These are phyloP conservation scores for Cyclophora punctaria DNA, from an alignment of 2,888 invertebrate genomes.

Conservation along the genomic window DNA sequence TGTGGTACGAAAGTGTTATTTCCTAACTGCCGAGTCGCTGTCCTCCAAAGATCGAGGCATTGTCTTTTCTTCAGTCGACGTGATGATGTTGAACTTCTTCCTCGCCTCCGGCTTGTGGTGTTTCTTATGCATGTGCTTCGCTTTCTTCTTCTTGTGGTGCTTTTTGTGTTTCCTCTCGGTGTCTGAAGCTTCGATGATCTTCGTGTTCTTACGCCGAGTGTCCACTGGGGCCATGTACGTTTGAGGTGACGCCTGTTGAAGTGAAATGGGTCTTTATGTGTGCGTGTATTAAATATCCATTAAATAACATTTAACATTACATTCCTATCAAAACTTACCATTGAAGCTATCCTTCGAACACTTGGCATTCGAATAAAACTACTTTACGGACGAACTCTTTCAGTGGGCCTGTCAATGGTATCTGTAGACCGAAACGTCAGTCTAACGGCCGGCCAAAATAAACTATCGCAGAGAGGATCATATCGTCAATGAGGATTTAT, in stretches of 20 bases:
- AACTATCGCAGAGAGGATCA: too few relatives aligned
- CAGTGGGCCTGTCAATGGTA: too few relatives aligned
- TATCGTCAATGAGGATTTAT: too few relatives aligned
- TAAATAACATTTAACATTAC: neutral
- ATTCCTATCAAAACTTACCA: too few relatives aligned
- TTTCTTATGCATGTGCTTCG: conserved; percentile 37
- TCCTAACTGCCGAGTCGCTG: conserved; percentile 25
- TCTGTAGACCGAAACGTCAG: too few relatives aligned
- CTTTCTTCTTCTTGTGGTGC: conserved; percentile 46
- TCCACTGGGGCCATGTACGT: conserved; percentile 62
- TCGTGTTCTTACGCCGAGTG: conserved; percentile 23
- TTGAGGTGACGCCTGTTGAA: conserved; percentile 38
- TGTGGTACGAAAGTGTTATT: neutral
- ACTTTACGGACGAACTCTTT: too few relatives aligned
- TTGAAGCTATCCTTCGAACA: too few relatives aligned
- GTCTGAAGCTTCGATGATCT: conserved; percentile 17
- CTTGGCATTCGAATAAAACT: too few relatives aligned
- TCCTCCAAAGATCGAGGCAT: conserved; percentile 43
- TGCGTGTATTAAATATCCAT: neutral
- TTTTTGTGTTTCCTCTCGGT: conserved; percentile 42
- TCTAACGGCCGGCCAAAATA: too few relatives aligned
- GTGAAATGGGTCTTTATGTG: neutral
- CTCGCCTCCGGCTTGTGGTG: conserved; percentile 40
- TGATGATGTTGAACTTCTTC: conserved; percentile 34
- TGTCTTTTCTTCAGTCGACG: conserved; percentile 47